Percentiles rank a stretch among this genome's conserved stretches.
Conservation (phyloP, 2,888 invertebrate genomes). For the Carpatolechia fugitivella region DNA sequence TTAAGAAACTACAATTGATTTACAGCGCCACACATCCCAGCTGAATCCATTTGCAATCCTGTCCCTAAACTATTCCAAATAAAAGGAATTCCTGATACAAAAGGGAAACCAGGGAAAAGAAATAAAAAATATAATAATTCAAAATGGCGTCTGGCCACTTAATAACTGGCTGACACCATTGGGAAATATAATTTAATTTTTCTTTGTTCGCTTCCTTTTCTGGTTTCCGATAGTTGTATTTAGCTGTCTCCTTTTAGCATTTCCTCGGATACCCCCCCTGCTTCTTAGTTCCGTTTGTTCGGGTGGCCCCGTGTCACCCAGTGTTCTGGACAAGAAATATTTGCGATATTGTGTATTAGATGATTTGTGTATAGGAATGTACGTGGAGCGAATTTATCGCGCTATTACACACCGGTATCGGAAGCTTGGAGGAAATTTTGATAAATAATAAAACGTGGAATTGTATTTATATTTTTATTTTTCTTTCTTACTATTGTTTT, state of each 20-base stretch:
- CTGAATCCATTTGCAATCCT: constrained; percentile 60
- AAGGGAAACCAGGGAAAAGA: constrained; percentile 67
- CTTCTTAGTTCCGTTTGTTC: constrained; percentile 55
- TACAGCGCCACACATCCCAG: constrained; percentile 45
- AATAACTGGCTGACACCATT: constrained; percentile 80
- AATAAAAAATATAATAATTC: constrained; percentile 77
- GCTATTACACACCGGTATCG: constrained; percentile 19
- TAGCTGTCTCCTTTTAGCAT: constrained; percentile 49
- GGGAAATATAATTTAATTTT: constrained; percentile 81
- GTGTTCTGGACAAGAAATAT: constrained; percentile 74
- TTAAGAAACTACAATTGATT: constrained; percentile 44
- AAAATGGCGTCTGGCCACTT: constrained; percentile 80
- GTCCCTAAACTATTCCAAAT: constrained; percentile 70
- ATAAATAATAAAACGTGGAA: constrained; percentile 25
- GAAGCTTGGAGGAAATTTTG: neutral
- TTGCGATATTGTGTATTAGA: constrained; percentile 74
- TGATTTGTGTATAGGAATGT: constrained; percentile 71
- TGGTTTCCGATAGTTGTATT: constrained; percentile 32
- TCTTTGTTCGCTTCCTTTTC: constrained; percentile 55
- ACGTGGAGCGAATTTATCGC: constrained; percentile 57
- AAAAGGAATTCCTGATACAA: constrained; percentile 70
- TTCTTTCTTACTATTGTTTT: neutral
- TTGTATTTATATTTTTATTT: neutral
- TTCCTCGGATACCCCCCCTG: constrained; percentile 50
- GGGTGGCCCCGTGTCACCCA: constrained; percentile 63